Evolutionary conservation across 2,797 vertebrate genomes (phyloP).

Genomic region (Aphelocoma californica): DNA sequence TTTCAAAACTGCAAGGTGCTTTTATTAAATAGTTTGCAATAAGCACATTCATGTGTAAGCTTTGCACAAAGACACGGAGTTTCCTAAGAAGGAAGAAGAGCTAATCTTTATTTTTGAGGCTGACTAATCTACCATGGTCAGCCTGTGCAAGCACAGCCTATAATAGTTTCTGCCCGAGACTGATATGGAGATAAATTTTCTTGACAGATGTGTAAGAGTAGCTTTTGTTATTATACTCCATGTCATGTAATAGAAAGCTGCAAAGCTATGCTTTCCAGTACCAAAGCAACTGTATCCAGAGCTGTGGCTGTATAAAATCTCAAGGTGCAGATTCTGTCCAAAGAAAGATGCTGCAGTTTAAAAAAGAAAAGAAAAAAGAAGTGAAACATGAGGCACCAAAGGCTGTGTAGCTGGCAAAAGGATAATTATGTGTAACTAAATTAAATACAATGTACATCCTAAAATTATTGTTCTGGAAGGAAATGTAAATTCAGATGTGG

Average conservation of each 20-base stretch:
- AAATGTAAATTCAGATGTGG: neutral
- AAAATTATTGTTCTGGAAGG: neutral
- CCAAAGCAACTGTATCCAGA: neutral
- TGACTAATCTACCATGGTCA: neutral
- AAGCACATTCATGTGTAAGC: accelerated
- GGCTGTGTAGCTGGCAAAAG: neutral
- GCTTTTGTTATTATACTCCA: neutral
- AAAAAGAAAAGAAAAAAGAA: neutral
- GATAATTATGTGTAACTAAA: neutral
- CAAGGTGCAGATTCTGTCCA: neutral
- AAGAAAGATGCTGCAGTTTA: neutral
- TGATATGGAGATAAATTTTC: conserved; percentile 41
- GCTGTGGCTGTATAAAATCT: neutral
- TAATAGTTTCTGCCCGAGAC: neutral
- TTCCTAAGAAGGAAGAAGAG: neutral
- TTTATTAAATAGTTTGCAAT: neutral
- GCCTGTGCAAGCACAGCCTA: neutral
- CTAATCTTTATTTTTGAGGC: conserved; percentile 3
- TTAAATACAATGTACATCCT: neutral
- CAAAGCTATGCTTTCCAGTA: neutral
- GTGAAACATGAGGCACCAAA: neutral
- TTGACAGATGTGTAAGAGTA: conserved; percentile 17
- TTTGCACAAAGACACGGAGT: neutral
- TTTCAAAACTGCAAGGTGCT: neutral
- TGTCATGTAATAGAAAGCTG: neutral